Percentiles rank a stretch among this genome's conserved stretches.
These are phyloP conservation scores for Megalopta genalis DNA, from an alignment of 1,140 invertebrate genomes.

Conservation along the genomic window DNA sequence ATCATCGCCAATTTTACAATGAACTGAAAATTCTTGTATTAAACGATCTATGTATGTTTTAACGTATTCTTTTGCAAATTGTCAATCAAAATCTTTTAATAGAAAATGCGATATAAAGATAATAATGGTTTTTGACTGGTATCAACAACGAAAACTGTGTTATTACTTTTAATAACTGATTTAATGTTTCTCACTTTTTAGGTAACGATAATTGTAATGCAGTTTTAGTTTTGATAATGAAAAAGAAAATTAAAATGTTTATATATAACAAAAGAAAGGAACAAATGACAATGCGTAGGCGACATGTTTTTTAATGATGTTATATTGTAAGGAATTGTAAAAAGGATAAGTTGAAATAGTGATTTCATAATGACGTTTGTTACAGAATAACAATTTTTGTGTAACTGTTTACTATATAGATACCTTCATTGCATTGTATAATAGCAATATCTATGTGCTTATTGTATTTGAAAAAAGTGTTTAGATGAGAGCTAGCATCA, in stretches of 20 bases:
- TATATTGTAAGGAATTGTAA: conserved; percentile 74
- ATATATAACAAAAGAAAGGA: conserved; percentile 49
- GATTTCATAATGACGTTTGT: conserved; percentile 73
- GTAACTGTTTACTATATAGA: conserved; percentile 67
- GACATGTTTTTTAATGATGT: conserved; percentile 68
- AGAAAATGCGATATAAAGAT: conserved; percentile 33
- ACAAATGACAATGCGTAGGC: conserved; percentile 55
- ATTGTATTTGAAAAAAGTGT: conserved; percentile 74
- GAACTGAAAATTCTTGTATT: conserved; percentile 50
- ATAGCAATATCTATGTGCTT: conserved; percentile 76
- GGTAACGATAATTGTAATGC: conserved; percentile 46
- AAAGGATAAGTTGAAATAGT: conserved; percentile 67
- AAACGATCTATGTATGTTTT: conserved; percentile 46
- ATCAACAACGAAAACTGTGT: conserved; percentile 54
- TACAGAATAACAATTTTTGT: conserved; percentile 69
- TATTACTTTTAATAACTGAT: conserved; percentile 58
- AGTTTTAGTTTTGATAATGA: conserved; percentile 47
- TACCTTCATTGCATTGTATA: conserved; percentile 72
- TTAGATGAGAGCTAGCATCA: conserved; percentile 67
- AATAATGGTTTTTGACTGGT: conserved; percentile 35
- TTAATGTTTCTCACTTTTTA: conserved; percentile 52
- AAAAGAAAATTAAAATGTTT: conserved; percentile 41
- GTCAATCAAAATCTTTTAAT: conserved; percentile 37
- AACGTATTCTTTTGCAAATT: conserved; percentile 47
- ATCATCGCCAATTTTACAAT: conserved; percentile 66